These are phyloP conservation scores for Ptychadena robeensis DNA, from an alignment of 2,797 vertebrate genomes.

Conservation along the genomic window DNA sequence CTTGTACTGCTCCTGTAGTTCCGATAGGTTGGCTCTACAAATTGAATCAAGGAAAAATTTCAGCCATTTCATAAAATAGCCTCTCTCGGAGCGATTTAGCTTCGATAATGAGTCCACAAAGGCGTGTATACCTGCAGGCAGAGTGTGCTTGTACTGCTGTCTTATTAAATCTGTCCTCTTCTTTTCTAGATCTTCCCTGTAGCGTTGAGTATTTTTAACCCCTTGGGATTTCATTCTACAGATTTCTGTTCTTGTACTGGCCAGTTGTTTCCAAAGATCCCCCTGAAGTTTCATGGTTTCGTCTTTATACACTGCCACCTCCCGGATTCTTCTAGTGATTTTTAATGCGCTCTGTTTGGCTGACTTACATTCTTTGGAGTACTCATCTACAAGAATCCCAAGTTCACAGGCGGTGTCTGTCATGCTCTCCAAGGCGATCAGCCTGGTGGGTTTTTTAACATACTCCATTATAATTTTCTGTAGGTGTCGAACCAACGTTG, in stretches of 20 bases:
- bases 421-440: slow-evolving; percentile 74
- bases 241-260: slow-evolving; percentile 74
- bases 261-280: slow-evolving; percentile 70
- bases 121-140: slow-evolving; percentile 72
- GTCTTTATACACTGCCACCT: slow-evolving; percentile 64
- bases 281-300: slow-evolving; percentile 80
- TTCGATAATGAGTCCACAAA: slow-evolving; percentile 74
- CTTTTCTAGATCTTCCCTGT: slow-evolving; percentile 67
- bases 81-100: slow-evolving; percentile 66
- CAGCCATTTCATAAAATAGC: slow-evolving; percentile 82
- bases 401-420: slow-evolving; percentile 68
- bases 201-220: slow-evolving; percentile 53
- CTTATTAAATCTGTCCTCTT: slow-evolving; percentile 68
- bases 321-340: slow-evolving; percentile 69
- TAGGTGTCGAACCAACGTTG: slow-evolving; percentile 61
- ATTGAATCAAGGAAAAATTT: slow-evolving; percentile 73
- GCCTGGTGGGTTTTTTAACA: slow-evolving; percentile 65
- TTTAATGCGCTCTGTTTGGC: slow-evolving; percentile 68
- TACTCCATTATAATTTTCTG: slow-evolving; percentile 39
- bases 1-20: slow-evolving; percentile 69
- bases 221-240: slow-evolving; percentile 68
- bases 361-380: slow-evolving; percentile 70
- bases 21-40: slow-evolving; percentile 64
- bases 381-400: slow-evolving; percentile 78
- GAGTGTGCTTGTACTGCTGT: slow-evolving; percentile 71